Base-by-base conservation (phyloP, 2,888 invertebrate species). In the Euspilapteryx auroguttella region DNA sequence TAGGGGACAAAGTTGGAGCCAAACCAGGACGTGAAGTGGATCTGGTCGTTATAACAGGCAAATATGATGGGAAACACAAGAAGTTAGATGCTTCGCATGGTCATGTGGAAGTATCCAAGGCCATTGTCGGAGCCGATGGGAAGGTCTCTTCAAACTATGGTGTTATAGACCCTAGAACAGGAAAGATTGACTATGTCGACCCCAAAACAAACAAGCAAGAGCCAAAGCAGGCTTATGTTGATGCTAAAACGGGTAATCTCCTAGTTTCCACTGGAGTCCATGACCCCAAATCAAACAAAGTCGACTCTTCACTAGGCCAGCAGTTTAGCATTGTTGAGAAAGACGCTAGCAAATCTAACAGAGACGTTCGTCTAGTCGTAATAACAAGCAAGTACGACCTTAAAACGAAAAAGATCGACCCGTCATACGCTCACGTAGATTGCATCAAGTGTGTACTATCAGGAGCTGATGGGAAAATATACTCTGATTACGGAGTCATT, bases 221-320 rank as follows among this genome's bases (percentile, higher is more conserved):
- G 40, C 64, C 80, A 3, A 79, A 80, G 49, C 81, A 83, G 49
- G 86, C 86, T 2, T 81, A 83, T 42, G 73, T 86, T n/a, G 86
- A 86, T 43, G 76, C 79, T n/a, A 79, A 81, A 43, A 86, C 86
- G 6, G 84, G 85, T 10, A 84, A 85, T 40, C 62, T 86, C 30
- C 71, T 82, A 12, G 66, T 86, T 7, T 76, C 80, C 2, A 80
- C 79, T 8, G 83, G 81, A 12, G 81, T 85, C 3, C 45, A 76
- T 2, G 83, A 86, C 54, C 84, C 84, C 0, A 78, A 78, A 40
- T 83, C 84, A 1, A 85, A 85, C 2, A 83, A 84, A 47, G 55
- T 79, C 1, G 85, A 86, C 49, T 78, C 82, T 9, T 78, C 78
- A 1, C 59, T 85, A 25, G 86, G 85, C 9, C 86, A 86, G 51